Conservation (phyloP, 2,888 invertebrate genomes). For the Calliphora vomitoria region DNA sequence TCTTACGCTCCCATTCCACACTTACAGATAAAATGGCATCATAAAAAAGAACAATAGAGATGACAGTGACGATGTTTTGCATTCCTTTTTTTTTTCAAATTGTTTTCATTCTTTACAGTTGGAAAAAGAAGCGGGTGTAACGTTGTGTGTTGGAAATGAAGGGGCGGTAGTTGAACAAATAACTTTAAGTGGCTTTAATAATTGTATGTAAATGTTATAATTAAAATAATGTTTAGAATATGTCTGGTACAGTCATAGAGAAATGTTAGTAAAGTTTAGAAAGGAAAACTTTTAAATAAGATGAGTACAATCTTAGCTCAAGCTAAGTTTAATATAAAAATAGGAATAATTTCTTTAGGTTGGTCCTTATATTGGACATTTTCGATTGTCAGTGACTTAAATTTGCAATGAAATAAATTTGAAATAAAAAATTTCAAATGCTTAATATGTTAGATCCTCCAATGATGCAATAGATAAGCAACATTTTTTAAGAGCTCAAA, state of each 20-base stretch:
- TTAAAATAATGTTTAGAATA: background rate
- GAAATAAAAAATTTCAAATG: too few relatives aligned
- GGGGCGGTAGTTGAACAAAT: conserved; percentile 4
- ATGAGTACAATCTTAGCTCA: too few relatives aligned
- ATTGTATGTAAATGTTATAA: conserved; percentile 14
- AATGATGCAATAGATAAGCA: too few relatives aligned
- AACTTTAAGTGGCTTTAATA: conserved; percentile 34
- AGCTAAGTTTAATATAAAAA: too few relatives aligned
- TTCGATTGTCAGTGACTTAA: too few relatives aligned
- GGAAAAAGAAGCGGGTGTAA: background rate
- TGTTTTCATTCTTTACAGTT: background rate
- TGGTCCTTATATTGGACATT: too few relatives aligned
- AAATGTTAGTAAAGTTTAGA: background rate
- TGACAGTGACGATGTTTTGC: background rate
- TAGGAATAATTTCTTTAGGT: too few relatives aligned
- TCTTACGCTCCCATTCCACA: background rate
- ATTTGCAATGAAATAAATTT: too few relatives aligned
- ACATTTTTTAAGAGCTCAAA: too few relatives aligned
- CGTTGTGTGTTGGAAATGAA: background rate
- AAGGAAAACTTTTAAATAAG: background rate
- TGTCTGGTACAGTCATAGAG: background rate
- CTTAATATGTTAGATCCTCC: too few relatives aligned
- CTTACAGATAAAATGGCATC: conserved; percentile 26
- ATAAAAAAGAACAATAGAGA: conserved; percentile 1
- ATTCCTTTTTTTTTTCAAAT: background rate